Percentiles rank a stretch among this genome's conserved stretches.
phyloP scores from a whole-genome alignment of 1,140 invertebrate species.

The Nephotettix cincticeps region DNA sequence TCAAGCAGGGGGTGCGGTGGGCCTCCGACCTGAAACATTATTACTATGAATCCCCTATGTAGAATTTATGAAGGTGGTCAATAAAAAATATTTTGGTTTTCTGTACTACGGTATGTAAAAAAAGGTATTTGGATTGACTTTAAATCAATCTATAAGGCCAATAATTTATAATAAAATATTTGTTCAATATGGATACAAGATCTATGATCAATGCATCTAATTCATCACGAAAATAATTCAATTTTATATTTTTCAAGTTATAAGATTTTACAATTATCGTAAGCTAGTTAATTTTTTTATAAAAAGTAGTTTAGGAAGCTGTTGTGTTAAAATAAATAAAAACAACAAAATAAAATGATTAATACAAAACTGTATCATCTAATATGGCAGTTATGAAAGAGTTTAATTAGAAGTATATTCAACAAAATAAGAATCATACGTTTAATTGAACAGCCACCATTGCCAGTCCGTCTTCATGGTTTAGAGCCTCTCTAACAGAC shows the following conservation, averaged over 20 bases:
- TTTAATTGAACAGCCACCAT: neutral
- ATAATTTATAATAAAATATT: neutral
- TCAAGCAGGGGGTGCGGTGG: neutral
- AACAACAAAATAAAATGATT: no score
- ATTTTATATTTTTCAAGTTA: no score
- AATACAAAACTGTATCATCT: no score
- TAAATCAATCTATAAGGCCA: neutral
- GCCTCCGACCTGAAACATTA: neutral
- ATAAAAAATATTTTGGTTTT: neutral
- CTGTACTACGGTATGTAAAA: neutral
- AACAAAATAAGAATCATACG: no score
- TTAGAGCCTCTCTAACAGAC: neutral
- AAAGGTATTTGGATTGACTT: neutral
- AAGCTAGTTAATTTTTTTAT: no score
- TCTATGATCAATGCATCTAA: neutral
- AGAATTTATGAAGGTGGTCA: neutral
- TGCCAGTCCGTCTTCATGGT: neutral
- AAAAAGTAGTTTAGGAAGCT: no score
- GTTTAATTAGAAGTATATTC: no score
- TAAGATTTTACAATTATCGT: no score
- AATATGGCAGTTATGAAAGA: no score
- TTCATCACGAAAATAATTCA: no score
- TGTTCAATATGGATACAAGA: neutral
- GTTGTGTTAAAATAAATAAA: neutral
- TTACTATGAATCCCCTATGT: neutral